These are phyloP conservation scores for Aethina tumida DNA, from an alignment of 1,140 invertebrate genomes.

Conservation along the genomic window DNA sequence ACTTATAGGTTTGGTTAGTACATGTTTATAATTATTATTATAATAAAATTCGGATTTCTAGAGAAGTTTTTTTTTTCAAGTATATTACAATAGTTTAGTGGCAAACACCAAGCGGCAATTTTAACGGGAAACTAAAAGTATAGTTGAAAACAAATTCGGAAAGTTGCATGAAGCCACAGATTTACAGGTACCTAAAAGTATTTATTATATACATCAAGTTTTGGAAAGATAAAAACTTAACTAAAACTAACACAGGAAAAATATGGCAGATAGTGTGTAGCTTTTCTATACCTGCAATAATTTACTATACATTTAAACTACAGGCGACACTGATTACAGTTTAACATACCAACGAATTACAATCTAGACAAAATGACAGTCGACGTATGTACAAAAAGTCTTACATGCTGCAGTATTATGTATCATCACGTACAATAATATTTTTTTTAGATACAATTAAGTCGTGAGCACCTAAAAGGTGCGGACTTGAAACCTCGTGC, in stretches of 20 bases:
- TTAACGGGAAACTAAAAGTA: slow-evolving; percentile 19
- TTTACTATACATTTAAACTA: slow-evolving; percentile 38
- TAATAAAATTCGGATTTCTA: slow-evolving; percentile 37
- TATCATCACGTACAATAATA: slow-evolving; percentile 17
- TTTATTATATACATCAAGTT: slow-evolving; percentile 16
- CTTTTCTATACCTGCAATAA: slow-evolving; percentile 31
- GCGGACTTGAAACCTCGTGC: slow-evolving; percentile 15
- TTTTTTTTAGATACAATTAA: slow-evolving; percentile 14
- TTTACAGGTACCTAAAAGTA: slow-evolving; percentile 32
- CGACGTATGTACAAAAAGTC: slow-evolving; percentile 31
- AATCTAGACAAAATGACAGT: slow-evolving; percentile 34
- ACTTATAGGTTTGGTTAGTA: slow-evolving; percentile 16
- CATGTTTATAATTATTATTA: slow-evolving; percentile 17
- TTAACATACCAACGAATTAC: slow-evolving; percentile 33
- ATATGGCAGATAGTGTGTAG: slow-evolving; percentile 25
- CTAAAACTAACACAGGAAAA: slow-evolving; percentile 21
- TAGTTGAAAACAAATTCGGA: slow-evolving; percentile 15
- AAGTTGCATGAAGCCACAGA: slow-evolving; percentile 32
- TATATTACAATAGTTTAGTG: slow-evolving; percentile 30
- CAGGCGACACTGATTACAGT: slow-evolving; percentile 36
- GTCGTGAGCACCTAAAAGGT: slow-evolving; percentile 4
- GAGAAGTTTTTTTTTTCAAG: slow-evolving; percentile 32
- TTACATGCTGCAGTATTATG: slow-evolving; percentile 17
- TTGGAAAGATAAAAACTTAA: slow-evolving; percentile 13
- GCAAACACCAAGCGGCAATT: slow-evolving; percentile 26